Base-by-base conservation (phyloP, 2,888 invertebrate genomes). In the Corythucha ciliata region DNA sequence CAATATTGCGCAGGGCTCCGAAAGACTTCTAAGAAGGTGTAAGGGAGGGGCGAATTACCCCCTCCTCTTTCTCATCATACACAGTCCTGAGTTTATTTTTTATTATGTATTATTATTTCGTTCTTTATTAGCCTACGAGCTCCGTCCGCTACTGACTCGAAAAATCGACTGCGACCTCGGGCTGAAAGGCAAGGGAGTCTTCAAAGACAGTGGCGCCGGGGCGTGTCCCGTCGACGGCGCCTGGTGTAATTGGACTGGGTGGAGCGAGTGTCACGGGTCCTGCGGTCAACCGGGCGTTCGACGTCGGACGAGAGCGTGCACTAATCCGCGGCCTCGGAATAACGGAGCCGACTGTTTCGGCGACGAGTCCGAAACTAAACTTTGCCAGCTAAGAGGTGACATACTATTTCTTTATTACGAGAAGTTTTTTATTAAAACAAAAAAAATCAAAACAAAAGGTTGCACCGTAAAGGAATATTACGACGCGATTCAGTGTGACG, bases 171-270 rank as follows among this genome's bases (percentile, higher is more conserved):
- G 22, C 39, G 10, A n/a, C n/a, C 29, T 14, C 18, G 44, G 48
- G 41, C n/a, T 56, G n/a, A 42, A 51, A 24, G 53, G 56, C 29
- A 47, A 48, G 1, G 18, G 50, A 12, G 50, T 42, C 8, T 22
- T 25, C n/a, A n/a, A n/a, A n/a, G n/a, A n/a, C n/a, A n/a, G n/a
- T n/a, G n/a, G n/a, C n/a, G n/a, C 26, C 12, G 8, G 26, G 5
- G 10, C 70, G 1, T 73, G 71, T 51, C 73, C 74, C 1, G 63
- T 71, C 4, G 72, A 74, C 47, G 74, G 74, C 12, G 70, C 70
- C 12, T 74, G 74, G 74, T 66, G 70, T 0, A 56, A 69, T 1
- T 75, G 74, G 74, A 64, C 65, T 6, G 51, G 67, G 0, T 75
- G 74, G 74, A 68, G 69, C 0, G 42, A 60, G 0, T 75, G 74